Conservation (phyloP, 2,888 invertebrate species). For the Eristalis arbustorum region DNA sequence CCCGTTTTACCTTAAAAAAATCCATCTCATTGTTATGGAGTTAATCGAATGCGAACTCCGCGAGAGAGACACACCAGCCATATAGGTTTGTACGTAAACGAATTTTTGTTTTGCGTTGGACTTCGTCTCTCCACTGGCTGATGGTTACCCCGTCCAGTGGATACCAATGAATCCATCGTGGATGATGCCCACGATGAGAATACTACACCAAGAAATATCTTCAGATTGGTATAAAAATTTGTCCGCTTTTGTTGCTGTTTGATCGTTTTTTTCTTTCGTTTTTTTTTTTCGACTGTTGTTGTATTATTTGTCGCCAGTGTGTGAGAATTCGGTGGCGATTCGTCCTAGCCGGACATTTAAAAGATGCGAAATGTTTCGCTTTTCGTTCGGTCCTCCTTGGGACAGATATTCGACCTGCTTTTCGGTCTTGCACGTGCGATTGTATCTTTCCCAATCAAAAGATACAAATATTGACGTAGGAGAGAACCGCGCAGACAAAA, state of each 20-base stretch:
- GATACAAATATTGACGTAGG: conserved; percentile 45
- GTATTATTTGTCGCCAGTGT: conserved; percentile 55
- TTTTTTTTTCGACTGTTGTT: conserved; percentile 1
- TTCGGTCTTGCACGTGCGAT: conserved; percentile 57
- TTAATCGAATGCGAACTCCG: conserved; percentile 69
- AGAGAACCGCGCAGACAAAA: conserved; percentile 37
- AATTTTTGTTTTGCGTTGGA: conserved; percentile 52
- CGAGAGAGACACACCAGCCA: conserved; percentile 56
- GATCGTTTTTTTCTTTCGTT: background rate
- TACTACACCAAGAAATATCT: conserved; percentile 53
- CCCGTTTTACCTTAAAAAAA: conserved; percentile 70
- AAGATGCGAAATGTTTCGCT: conserved; percentile 66
- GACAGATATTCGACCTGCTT: conserved; percentile 58
- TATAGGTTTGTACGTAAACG: conserved; percentile 37
- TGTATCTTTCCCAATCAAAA: conserved; percentile 48
- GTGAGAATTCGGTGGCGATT: conserved; percentile 50
- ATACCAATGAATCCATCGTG: conserved; percentile 33
- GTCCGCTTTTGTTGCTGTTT: conserved; percentile 53
- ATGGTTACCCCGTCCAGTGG: conserved; percentile 49
- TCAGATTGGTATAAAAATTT: conserved; percentile 67
- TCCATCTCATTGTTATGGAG: conserved; percentile 70
- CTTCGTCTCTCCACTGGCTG: conserved; percentile 9
- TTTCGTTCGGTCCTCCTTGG: conserved; percentile 38
- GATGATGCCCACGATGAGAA: conserved; percentile 62
- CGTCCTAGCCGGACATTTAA: conserved; percentile 60